Conservation (phyloP, 2,888 invertebrate species). For the Euzetes globulus region DNA sequence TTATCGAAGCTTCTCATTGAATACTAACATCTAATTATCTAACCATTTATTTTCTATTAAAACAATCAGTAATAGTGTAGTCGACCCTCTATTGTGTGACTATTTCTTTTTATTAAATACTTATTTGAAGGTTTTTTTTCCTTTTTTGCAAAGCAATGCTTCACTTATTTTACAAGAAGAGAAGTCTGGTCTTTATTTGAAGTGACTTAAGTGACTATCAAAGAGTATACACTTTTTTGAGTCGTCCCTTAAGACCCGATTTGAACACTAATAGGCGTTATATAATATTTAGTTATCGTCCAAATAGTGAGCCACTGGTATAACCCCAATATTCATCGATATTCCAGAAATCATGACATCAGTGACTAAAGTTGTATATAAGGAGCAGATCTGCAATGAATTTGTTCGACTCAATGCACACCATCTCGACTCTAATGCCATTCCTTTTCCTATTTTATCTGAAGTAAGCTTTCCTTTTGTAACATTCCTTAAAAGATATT, state of each 20-base stretch:
- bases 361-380: not conserved
- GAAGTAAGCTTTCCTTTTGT: not conserved
- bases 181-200: not conserved
- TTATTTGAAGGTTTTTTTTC: not conserved
- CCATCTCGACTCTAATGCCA: not conserved
- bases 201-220: not conserved
- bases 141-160: not conserved
- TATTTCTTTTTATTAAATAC: not conserved
- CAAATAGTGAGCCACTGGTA: not conserved
- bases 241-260: not conserved
- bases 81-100: not conserved
- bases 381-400: not conserved
- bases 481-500: not conserved
- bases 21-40: no score
- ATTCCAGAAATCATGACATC: constrained; percentile 6
- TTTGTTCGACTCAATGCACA: not conserved
- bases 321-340: constrained; percentile 1
- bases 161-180: not conserved
- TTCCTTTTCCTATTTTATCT: not conserved
- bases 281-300: not conserved
- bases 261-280: not conserved
- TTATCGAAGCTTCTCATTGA: no score
- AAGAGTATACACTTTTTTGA: constrained; percentile 1
- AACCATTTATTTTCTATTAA: no score
- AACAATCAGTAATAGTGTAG: no score